Base-by-base conservation (phyloP, 2,888 invertebrate species). In the Monopis laevigella region DNA sequence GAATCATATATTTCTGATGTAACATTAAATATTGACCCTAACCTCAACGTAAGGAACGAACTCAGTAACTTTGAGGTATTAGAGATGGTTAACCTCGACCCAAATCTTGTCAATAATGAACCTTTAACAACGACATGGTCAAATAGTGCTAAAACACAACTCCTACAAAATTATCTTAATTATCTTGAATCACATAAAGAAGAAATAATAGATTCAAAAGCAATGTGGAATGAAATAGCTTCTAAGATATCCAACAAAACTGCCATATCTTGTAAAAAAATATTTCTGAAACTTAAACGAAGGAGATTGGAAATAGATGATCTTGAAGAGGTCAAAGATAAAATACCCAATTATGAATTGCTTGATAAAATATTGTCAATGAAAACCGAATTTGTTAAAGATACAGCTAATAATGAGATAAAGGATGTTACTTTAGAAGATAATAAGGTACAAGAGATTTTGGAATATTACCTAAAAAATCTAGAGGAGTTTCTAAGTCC, bases 401-500 rank as follows among this genome's bases (percentile, higher is more conserved):
- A 47, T 0, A 45, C 48, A 2, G 49, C 7, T 2, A 3, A 29
- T 4, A 17, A 2, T 4, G 12, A n/a, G 14, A 12, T 59, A 19
- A 63, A 62, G 52, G 64, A 75, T 46, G 65, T 71, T 0, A 30
- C 44, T 1, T 50, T 80, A 45, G 50, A 61, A 0, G 50, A 60
- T 2, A 53, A 56, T 0, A 74, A 71, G 54, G 65, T 74, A 0
- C 49, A 54, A 1, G 54, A 58, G 39, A 72, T 70, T 0, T 51
- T 78, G 17, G 50, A 59, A 14, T 74, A 74, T 41, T 77, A 78
- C 34, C 49, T 72, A 19, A 56, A 67, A 35, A 64, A 75, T 45
- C 52, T 75, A 1, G 71, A 75, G 40, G 74, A 75, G 30, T 80
- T 77, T 40, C 46, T 60, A 0, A 72, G 65, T 43, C 75, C 78